Conservation (phyloP, 2,113 vertebrate species). For the Danio rerio region DNA sequence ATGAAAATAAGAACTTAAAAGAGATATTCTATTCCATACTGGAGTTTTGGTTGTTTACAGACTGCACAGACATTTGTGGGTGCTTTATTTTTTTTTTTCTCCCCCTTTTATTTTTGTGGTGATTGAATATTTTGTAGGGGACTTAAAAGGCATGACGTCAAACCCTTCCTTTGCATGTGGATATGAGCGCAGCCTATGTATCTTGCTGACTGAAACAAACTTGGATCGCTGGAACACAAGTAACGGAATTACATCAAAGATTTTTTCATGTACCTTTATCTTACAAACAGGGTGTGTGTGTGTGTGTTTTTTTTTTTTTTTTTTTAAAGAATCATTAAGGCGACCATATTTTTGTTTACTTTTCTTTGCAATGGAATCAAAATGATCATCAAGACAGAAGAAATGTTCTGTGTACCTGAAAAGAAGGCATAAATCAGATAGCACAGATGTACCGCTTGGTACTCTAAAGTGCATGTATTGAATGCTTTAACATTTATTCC, state of each 20-base stretch:
- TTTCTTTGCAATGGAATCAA: slow-evolving; percentile 44
- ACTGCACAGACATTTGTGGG: slow-evolving; percentile 78
- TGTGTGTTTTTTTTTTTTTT: no score
- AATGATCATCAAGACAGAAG: slow-evolving; percentile 38
- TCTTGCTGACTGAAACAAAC: slow-evolving; percentile 47
- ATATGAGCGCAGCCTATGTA: slow-evolving; percentile 44
- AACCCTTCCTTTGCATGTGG: slow-evolving; percentile 31
- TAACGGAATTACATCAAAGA: slow-evolving; percentile 52
- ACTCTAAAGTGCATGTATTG: slow-evolving; percentile 57
- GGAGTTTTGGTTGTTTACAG: slow-evolving; percentile 85
- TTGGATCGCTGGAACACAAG: slow-evolving; percentile 36
- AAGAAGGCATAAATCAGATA: slow-evolving; percentile 35
- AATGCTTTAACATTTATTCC: slow-evolving; percentile 56
- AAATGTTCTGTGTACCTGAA: no score
- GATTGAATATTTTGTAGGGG: slow-evolving; percentile 42
- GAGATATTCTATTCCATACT: slow-evolving; percentile 78
- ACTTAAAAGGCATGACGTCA: slow-evolving; percentile 41
- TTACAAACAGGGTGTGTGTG: neutral
- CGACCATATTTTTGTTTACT: slow-evolving; percentile 54
- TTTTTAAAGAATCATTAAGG: slow-evolving; percentile 39
- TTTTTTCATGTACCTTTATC: slow-evolving; percentile 63
- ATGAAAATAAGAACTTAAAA: slow-evolving; percentile 70
- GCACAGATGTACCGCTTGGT: slow-evolving; percentile 55
- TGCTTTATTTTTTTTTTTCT: slow-evolving; percentile 61
- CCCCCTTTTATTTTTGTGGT: slow-evolving; percentile 39